These are phyloP conservation scores for Clarias gariepinus DNA, from an alignment of 2,113 vertebrate genomes.

Conservation along the genomic window DNA sequence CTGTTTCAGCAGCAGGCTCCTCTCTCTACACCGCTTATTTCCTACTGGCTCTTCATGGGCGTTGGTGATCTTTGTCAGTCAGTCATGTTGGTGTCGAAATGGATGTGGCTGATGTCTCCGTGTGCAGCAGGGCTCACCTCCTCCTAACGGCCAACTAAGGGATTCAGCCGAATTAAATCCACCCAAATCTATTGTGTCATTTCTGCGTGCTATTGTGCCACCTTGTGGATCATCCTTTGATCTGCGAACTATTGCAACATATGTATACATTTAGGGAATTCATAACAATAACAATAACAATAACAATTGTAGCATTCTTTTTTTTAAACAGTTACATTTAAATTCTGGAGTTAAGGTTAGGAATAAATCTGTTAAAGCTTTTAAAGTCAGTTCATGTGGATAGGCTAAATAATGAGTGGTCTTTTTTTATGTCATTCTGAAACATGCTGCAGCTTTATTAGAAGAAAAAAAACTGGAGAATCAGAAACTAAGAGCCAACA, in stretches of 20 bases:
- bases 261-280: too few species aligned
- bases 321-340: too few species aligned
- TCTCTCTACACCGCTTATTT: conserved; percentile 63
- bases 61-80: conserved; percentile 72
- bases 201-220: conserved; percentile 54
- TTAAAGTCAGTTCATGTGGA: too few species aligned
- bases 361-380: too few species aligned
- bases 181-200: conserved; percentile 37
- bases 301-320: too few species aligned
- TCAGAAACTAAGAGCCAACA: too few species aligned
- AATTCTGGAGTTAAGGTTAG: too few species aligned
- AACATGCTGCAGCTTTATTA: too few species aligned
- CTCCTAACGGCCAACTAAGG: conserved; percentile 62
- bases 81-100: conserved; percentile 60
- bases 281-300: too few species aligned
- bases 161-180: conserved; percentile 55
- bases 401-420: too few species aligned
- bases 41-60: conserved; percentile 69
- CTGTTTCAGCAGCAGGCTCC: conserved; percentile 52
- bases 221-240: conserved; percentile 60
- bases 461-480: too few species aligned
- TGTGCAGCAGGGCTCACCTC: conserved; percentile 56
- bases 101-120: conserved; percentile 53
- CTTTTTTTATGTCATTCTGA: too few species aligned
- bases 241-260: conserved; percentile 15